phyloP scores from a whole-genome alignment of 2,113 vertebrate genomes.

The Notarius lentiginosus region DNA sequence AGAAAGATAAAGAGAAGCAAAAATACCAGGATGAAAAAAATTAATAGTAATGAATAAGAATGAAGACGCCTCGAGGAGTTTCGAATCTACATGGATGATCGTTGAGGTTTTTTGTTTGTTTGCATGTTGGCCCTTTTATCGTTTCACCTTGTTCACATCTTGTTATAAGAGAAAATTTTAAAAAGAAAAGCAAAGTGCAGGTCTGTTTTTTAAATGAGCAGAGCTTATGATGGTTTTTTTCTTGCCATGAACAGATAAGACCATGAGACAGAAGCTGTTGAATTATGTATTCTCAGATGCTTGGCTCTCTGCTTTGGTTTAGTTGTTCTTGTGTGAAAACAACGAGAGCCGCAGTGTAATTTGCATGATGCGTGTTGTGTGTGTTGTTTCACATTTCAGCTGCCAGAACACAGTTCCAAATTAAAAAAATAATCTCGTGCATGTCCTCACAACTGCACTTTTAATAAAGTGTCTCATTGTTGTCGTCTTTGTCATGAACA shows the following conservation, averaged over 20 bases:
- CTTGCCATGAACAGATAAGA: neutral
- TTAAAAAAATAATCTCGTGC: neutral
- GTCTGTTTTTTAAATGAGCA: neutral
- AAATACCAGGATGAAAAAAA: neutral
- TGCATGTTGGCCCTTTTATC: neutral
- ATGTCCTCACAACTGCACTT: neutral
- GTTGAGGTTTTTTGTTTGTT: neutral
- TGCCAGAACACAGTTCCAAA: neutral
- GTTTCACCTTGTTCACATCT: neutral
- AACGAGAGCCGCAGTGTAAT: neutral
- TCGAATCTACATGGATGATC: neutral
- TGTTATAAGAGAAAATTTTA: neutral
- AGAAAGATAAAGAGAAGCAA: neutral
- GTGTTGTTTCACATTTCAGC: neutral
- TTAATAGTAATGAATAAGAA: neutral
- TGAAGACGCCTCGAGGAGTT: neutral
- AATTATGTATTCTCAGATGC: constrained; percentile 18
- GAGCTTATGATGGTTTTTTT: neutral
- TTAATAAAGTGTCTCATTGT: neutral
- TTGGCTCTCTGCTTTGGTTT: neutral
- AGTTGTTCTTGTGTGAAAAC: constrained; percentile 19
- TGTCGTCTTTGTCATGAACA: neutral
- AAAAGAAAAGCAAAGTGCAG: neutral
- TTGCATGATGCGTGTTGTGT: neutral
- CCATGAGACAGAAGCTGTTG: neutral